Evolutionary conservation across 2,797 vertebrate species (phyloP).

Genomic region (Antennarius maculatus): DNA sequence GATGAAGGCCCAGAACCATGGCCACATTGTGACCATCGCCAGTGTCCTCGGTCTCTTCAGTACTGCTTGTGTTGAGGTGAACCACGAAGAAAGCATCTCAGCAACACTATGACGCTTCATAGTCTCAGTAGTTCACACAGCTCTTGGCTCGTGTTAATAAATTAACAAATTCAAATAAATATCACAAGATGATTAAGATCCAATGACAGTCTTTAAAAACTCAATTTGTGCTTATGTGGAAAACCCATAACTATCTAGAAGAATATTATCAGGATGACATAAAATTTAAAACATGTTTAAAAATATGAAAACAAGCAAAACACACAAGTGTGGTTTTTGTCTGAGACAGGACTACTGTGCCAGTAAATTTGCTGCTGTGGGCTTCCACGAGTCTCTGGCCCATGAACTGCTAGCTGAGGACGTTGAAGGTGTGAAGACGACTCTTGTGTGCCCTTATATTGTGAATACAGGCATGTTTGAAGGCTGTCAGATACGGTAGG

Average conservation of each 20-base stretch:
- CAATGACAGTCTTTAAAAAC: not conserved
- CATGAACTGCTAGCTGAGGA: conserved; percentile 77
- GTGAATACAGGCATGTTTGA: conserved; percentile 77
- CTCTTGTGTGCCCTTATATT: conserved; percentile 77
- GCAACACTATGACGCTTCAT: conserved; percentile 1
- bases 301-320: not conserved
- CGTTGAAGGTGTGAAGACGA: conserved; percentile 73
- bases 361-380: conserved; percentile 80
- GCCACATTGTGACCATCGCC: conserved; percentile 72
- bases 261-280: too few species aligned
- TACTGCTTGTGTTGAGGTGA: conserved; percentile 75
- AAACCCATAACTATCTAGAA: too few species aligned
- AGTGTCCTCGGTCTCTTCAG: conserved; percentile 75
- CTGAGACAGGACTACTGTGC: conserved; percentile 76
- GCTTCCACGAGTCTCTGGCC: conserved; percentile 79
- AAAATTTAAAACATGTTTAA: too few species aligned
- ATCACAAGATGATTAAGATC: not conserved
- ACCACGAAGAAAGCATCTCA: not conserved
- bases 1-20: conserved; percentile 66
- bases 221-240: not conserved
- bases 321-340: not conserved
- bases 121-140: not conserved
- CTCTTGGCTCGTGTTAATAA: not conserved
- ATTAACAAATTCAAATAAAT: not conserved
- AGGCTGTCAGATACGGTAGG: conserved; percentile 72